A percentile compares a stretch with the other conserved stretches of the same genome.
These are phyloP conservation scores for Parnassius mnemosyne DNA, from an alignment of 2,888 invertebrate species.

Conservation along the genomic window DNA sequence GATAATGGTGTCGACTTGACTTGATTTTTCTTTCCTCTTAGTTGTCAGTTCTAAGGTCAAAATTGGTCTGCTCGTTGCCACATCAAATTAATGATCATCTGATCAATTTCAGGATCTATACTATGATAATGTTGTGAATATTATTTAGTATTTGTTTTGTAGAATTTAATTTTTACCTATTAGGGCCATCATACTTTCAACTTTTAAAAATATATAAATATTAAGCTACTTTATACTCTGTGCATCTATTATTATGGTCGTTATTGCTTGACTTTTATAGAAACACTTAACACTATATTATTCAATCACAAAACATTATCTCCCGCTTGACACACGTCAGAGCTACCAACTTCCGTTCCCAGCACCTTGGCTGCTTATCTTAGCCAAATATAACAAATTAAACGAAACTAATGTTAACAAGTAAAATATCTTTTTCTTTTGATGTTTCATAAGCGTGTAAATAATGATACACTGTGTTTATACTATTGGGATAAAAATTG, in stretches of 20 bases:
- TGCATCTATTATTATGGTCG: not conserved
- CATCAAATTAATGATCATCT: too few relatives aligned
- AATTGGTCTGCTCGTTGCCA: too few relatives aligned
- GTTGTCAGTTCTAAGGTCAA: too few relatives aligned
- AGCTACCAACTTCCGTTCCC: slow-evolving; percentile 68
- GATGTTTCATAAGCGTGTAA: slow-evolving; percentile 27
- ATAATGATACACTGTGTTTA: slow-evolving; percentile 9
- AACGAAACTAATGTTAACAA: slow-evolving; percentile 48
- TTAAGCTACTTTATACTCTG: not conserved
- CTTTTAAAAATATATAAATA: too few relatives aligned
- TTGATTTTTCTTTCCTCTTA: too few relatives aligned
- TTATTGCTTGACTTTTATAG: not conserved
- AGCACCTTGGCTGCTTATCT: slow-evolving; percentile 60
- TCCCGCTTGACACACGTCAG: slow-evolving; percentile 57
- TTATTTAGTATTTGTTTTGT: too few relatives aligned
- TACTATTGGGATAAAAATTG: slow-evolving; percentile 11
- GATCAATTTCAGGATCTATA: too few relatives aligned
- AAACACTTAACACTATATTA: slow-evolving; percentile 24
- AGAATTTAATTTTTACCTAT: too few relatives aligned
- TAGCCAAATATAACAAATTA: slow-evolving; percentile 70
- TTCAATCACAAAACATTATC: slow-evolving; percentile 46
- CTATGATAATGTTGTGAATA: too few relatives aligned
- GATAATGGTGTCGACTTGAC: too few relatives aligned
- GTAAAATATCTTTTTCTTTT: slow-evolving; percentile 44
- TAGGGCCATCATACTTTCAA: too few relatives aligned